Evolutionary conservation across 2,797 vertebrate genomes (phyloP).

Genomic region (Gobionotothen gibberifrons): DNA sequence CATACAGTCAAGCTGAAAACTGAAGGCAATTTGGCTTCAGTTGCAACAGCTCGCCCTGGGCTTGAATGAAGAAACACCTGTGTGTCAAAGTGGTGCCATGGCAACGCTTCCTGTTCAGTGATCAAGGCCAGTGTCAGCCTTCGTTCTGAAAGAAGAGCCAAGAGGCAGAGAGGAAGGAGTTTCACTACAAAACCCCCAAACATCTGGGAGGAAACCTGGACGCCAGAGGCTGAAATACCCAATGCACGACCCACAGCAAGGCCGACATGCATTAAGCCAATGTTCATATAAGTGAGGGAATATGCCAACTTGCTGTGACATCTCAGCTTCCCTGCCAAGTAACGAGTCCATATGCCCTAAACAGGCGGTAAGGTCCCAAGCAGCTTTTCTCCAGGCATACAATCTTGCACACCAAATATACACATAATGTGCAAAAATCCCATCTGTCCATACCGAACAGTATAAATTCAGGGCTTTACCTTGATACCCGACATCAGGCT

Average conservation of each 20-base stretch:
- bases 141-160: slow-evolving; percentile 52
- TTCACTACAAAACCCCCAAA: slow-evolving; percentile 56
- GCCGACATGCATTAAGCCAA: slow-evolving; percentile 4
- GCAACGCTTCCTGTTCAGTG: slow-evolving; percentile 74
- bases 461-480: slow-evolving; percentile 50
- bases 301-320: not conserved
- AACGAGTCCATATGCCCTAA: slow-evolving; percentile 18
- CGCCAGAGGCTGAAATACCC: slow-evolving; percentile 16
- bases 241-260: slow-evolving; percentile 11
- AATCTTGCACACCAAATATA: slow-evolving; percentile 18
- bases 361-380: slow-evolving; percentile 20
- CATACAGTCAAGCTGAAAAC: slow-evolving; percentile 50
- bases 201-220: slow-evolving; percentile 61
- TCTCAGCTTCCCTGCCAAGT: slow-evolving; percentile 20
- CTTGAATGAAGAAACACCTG: slow-evolving; percentile 76
- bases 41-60: slow-evolving; percentile 72
- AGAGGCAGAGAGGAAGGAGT: slow-evolving; percentile 54
- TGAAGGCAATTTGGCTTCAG: slow-evolving; percentile 70
- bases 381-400: slow-evolving; percentile 22
- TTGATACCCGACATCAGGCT: slow-evolving; percentile 57
- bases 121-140: slow-evolving; percentile 67
- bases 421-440: slow-evolving; percentile 33
- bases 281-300: slow-evolving; percentile 14
- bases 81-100: slow-evolving; percentile 75
- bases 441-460: slow-evolving; percentile 29